Base-by-base conservation (phyloP, 2,888 invertebrate genomes). In the Hypomecis atomaria region DNA sequence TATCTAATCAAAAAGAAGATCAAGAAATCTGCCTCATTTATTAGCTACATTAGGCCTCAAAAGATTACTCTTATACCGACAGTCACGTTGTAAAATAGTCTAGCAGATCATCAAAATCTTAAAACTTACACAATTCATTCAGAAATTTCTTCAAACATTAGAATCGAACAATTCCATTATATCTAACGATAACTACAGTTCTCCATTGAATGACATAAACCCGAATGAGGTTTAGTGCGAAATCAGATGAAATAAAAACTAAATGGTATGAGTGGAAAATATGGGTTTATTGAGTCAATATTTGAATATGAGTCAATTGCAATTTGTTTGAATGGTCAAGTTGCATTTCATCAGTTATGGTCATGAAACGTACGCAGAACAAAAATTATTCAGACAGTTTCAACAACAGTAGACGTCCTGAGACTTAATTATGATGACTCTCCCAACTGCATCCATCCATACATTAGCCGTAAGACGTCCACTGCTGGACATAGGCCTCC, bases 121-220 rank as follows among this genome's bases (percentile, higher is more conserved):
- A 1, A 50, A 62, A 58, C 50, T 60, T 55, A 42, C 61, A 34
- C 55, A 60, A 53, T 56, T 62, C 59, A 58, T 59, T 62, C 38
- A 59, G 8, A 48, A 40, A 54, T 40, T 58, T 42, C 36, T 49
- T 54, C 13, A 49, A 60, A 62, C 55, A 59, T 6, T 57, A 49
- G 54, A 65, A 54, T 49, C 48, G 40, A 42, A 60, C 23, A 37
- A 55, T 58, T 60, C 38, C 37, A 54, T 62, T 60, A 13, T 5
- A 47, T 48, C 53, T 62, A 53, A 62, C 62, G 57, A 57, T 66
- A 40, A 66, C 34, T 34, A 57, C 34, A 52, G 37, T 60, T 55
- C 43, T 53, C 42, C 55, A 54, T 54, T 65, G 58, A 68, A 61
- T 63, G 65, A 54, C 50, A 52, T 65, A 43, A 62, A 63, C 13